phyloP scores from a whole-genome alignment of 2,797 vertebrate genomes.

The Diplodus puntazzo region DNA sequence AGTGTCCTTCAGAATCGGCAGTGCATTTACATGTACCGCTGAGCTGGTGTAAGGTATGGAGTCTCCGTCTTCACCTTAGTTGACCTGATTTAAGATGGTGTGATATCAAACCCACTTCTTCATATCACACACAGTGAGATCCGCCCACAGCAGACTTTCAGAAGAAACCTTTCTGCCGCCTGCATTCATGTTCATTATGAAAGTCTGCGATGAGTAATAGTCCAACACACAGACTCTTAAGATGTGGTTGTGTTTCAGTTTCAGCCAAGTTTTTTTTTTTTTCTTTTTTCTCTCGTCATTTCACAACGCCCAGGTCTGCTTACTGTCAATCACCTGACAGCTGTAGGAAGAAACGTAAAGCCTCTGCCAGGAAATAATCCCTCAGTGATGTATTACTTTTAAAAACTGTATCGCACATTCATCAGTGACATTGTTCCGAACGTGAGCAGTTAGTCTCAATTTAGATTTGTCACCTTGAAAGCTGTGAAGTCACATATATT shows the following conservation, averaged over 20 bases:
- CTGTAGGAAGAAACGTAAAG: constrained; percentile 13
- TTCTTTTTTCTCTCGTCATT: neutral
- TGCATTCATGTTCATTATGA: constrained; percentile 19
- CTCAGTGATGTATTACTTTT: constrained; percentile 1
- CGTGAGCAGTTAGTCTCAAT: neutral
- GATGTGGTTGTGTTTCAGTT: constrained; percentile 54
- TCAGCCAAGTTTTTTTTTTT: constrained; percentile 23
- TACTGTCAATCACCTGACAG: constrained; percentile 55
- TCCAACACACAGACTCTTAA: constrained; percentile 11
- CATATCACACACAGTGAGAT: neutral
- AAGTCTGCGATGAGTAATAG: constrained; percentile 38
- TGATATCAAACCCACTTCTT: neutral
- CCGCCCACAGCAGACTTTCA: neutral
- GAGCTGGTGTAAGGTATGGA: too few relatives aligned
- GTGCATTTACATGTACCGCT: too few relatives aligned
- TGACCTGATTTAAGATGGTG: too few relatives aligned
- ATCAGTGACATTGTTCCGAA: neutral
- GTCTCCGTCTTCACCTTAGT: too few relatives aligned
- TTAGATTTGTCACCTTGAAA: constrained; percentile 14
- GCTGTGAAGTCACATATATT: neutral
- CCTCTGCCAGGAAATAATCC: constrained; percentile 48
- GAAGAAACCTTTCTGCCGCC: neutral
- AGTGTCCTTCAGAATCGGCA: too few relatives aligned
- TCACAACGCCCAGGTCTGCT: constrained; percentile 21
- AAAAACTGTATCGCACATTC: neutral